These are phyloP conservation scores for Eupithecia pulchellata DNA, from an alignment of 2,888 invertebrate genomes.

Conservation along the genomic window DNA sequence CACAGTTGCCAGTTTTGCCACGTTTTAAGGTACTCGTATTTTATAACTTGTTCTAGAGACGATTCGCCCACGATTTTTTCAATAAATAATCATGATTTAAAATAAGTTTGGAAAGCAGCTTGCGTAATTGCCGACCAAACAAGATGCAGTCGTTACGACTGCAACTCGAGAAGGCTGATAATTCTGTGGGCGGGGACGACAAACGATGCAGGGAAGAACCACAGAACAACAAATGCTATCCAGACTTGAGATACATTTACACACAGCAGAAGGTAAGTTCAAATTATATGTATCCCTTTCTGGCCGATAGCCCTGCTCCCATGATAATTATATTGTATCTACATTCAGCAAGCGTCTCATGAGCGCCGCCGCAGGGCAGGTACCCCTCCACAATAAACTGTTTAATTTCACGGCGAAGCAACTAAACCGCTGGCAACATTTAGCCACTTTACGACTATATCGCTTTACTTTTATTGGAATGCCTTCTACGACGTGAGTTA, in stretches of 20 bases:
- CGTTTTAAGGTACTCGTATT: not conserved
- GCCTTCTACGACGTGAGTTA: conserved; percentile 40
- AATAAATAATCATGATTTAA: conserved; percentile 7
- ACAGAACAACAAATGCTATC: conserved; percentile 5
- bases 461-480: conserved; percentile 55
- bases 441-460: conserved; percentile 54
- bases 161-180: conserved; percentile 19
- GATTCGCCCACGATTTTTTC: conserved; percentile 3
- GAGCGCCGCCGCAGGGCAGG: conserved; percentile 14
- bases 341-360: conserved; percentile 10
- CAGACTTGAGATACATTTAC: not conserved
- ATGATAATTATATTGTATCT: conserved; percentile 13
- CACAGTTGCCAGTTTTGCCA: conserved; percentile 3
- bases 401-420: conserved; percentile 52
- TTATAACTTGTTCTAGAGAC: not conserved
- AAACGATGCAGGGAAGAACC: conserved; percentile 5
- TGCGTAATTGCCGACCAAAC: conserved; percentile 16
- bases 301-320: not conserved
- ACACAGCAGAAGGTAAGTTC: conserved; percentile 2
- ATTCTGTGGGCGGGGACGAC: conserved; percentile 21
- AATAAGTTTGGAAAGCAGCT: conserved; percentile 7
- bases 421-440: conserved; percentile 50
- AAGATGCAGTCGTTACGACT: conserved; percentile 13
- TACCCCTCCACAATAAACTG: conserved; percentile 47
- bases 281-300: not conserved